phyloP scores from a whole-genome alignment of 2,113 vertebrate genomes.

The Clarias macrocephalus region DNA sequence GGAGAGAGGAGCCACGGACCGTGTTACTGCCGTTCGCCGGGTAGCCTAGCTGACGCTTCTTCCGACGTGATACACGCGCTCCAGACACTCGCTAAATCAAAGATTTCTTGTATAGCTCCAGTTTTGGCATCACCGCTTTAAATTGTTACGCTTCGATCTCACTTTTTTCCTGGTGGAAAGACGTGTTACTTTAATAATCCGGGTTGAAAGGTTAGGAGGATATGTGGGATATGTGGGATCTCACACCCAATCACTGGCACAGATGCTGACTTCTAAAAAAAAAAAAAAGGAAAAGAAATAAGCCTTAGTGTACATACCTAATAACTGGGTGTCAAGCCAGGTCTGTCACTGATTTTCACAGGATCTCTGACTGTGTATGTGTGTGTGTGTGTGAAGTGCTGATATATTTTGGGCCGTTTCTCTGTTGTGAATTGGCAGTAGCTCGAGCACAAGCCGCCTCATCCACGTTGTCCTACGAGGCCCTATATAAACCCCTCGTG shows the following conservation, averaged over 20 bases:
- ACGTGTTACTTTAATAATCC: slow-evolving; percentile 20
- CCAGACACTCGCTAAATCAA: background rate
- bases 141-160: background rate
- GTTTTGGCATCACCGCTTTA: slow-evolving; percentile 9
- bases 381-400: slow-evolving; percentile 24
- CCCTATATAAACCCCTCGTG: slow-evolving; percentile 48
- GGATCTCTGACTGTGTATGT: slow-evolving; percentile 9
- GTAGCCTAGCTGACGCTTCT: background rate
- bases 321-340: slow-evolving; percentile 33
- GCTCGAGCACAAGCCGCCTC: slow-evolving; percentile 25
- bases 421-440: slow-evolving; percentile 42
- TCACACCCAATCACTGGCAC: slow-evolving; percentile 16
- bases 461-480: slow-evolving; percentile 48
- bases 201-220: slow-evolving; percentile 24
- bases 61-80: slow-evolving; percentile 1
- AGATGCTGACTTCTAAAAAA: background rate
- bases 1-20: slow-evolving; percentile 67
- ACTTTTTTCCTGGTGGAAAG: slow-evolving; percentile 12
- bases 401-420: slow-evolving; percentile 51
- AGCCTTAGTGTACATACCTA: slow-evolving; percentile 19
- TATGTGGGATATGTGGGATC: slow-evolving; percentile 64
- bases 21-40: slow-evolving; percentile 35
- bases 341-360: slow-evolving; percentile 52
- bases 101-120: background rate
- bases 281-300: background rate